A percentile compares a stretch with the other conserved stretches of the same genome.
phyloP scores from a whole-genome alignment of 1,140 invertebrate genomes.

The Lordiphosa collinella region DNA sequence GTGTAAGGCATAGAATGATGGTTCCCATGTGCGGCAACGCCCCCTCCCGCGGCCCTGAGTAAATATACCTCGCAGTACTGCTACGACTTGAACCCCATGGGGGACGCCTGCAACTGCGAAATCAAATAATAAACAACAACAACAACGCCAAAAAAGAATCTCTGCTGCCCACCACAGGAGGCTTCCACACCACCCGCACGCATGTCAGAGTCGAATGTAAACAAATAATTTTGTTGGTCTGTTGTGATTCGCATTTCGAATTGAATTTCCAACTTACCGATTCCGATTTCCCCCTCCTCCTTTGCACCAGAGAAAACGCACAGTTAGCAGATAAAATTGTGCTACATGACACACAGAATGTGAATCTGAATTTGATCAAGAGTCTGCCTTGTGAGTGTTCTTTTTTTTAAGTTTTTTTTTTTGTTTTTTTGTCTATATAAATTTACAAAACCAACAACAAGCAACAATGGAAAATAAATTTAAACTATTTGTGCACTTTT shows the following conservation, averaged over 20 bases:
- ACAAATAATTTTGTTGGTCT: constrained; percentile 51
- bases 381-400: not conserved
- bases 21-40: too few species aligned
- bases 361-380: not conserved
- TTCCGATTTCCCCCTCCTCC: constrained; percentile 47
- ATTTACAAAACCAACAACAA: constrained; percentile 1
- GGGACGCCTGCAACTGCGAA: not conserved
- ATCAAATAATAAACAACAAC: not conserved
- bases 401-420: not conserved
- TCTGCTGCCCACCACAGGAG: not conserved
- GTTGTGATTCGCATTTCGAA: constrained; percentile 14
- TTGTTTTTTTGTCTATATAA: not conserved
- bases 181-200: not conserved
- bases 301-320: constrained; percentile 9
- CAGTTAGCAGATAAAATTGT: constrained; percentile 2
- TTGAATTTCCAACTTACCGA: constrained; percentile 50
- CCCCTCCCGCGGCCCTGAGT: not conserved
- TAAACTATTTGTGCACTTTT: constrained; percentile 11
- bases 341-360: constrained; percentile 50
- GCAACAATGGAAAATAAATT: not conserved
- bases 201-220: constrained; percentile 45
- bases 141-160: not conserved
- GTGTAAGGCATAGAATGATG: too few species aligned
- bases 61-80: constrained; percentile 8
- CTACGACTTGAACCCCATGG: not conserved